Conservation (phyloP, 2,888 invertebrate genomes). For the Ceratothoa steindachneri region DNA sequence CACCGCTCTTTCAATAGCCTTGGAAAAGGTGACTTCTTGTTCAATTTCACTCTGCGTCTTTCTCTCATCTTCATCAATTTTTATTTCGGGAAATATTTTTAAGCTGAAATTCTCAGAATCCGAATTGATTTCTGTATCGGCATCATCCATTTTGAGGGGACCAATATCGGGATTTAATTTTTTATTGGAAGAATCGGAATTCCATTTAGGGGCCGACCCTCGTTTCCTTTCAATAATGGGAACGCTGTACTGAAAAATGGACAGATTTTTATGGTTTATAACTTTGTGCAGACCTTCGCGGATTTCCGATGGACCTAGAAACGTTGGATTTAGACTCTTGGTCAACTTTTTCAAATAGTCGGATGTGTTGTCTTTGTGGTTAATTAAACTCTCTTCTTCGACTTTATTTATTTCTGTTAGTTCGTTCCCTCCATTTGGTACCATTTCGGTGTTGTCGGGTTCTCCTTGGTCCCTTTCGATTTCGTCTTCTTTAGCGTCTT, state of each 20-base stretch:
- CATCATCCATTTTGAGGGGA: neutral
- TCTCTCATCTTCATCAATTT: neutral
- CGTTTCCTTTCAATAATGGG: slow-evolving; percentile 11
- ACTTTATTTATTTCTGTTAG: neutral
- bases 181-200: neutral
- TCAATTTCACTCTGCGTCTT: neutral
- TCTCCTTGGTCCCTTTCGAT: too few relatives aligned
- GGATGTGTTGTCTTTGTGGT: neutral
- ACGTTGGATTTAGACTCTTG: slow-evolving; percentile 32
- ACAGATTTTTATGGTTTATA: slow-evolving; percentile 31
- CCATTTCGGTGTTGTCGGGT: neutral
- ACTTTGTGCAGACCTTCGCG: slow-evolving; percentile 28
- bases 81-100: neutral
- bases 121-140: neutral
- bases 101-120: neutral
- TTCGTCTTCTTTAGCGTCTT: neutral
- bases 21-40: neutral
- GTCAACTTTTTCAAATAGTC: slow-evolving; percentile 1
- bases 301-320: slow-evolving; percentile 38
- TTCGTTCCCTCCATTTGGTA: neutral
- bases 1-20: slow-evolving; percentile 16
- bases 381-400: neutral
- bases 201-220: neutral
- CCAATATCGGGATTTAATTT: neutral
- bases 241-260: slow-evolving; percentile 31